Base-by-base conservation (phyloP, 2,113 vertebrate genomes). In the Romanogobio albipinnatus region DNA sequence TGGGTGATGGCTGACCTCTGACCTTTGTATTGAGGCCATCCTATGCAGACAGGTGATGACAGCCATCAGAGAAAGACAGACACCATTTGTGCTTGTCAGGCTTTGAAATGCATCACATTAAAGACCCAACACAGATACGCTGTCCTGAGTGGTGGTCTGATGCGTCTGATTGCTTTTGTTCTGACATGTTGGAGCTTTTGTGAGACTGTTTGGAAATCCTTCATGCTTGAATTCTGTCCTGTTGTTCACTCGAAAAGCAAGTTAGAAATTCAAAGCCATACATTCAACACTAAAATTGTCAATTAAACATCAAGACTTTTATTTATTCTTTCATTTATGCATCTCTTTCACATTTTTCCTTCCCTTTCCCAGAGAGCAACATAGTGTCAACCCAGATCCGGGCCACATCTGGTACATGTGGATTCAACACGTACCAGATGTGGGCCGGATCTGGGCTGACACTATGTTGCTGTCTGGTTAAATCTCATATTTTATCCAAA, bases 11-110 rank as follows among this genome's bases (percentile, higher is more conserved):
- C 77, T 82, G 73, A 85, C 78, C 68, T 83, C 53, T 79, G 87
- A 86, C 78, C 83, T 39, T 49, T 66, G 79, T 22, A 85, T 39
- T 62, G 66, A 73, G 58, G 64, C 43, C 76, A 24, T 45, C 81
- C 45, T 70, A 33, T 51, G 70, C 73, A 75, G 82, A 80, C 76
- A 84, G 86, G 86, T 86, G 85, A 86, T 85, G 83, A 85, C 85
- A 86, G 82, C 56, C 24, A 59, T 47, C 76, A 66, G 73, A 75
- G 43, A 45, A 36, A 86, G 47, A 73, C 79, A 68, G 82, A 83
- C 81, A 80, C 79, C 79, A 64, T 79, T 84, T 79, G 45, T 36
- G 59, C 78, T 78, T 70, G 74, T 39, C 83, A 45, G 76, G 45
- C 83, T 84, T 86, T 76, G 78, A 82, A 85, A 87, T 64, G 33